Conservation (phyloP, 37 sponge, comb jelly and placozoan genomes). For the Bolinopsis microptera region DNA sequence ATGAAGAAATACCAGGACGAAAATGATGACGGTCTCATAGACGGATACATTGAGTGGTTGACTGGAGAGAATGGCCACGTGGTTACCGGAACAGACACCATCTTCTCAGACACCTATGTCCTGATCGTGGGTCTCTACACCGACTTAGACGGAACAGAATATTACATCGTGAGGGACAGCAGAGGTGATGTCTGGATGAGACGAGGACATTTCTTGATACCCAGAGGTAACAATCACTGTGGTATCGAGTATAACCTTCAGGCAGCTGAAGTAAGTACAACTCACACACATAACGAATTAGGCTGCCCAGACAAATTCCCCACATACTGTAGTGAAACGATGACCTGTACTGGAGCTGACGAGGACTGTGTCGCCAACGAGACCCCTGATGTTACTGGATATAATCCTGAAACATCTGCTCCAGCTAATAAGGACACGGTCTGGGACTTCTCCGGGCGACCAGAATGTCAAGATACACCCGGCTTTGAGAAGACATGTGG, state of each 20-base stretch:
- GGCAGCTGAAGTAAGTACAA: neutral
- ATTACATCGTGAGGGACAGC: slow-evolving; percentile 41
- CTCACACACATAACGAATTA: neutral
- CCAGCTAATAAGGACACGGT: neutral
- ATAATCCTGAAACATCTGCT: neutral
- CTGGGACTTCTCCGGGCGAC: neutral
- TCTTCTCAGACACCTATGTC: neutral
- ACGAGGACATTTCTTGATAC: slow-evolving; percentile 21
- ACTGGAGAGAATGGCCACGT: slow-evolving; percentile 47
- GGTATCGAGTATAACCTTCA: neutral
- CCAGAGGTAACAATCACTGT: neutral
- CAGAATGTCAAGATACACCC: neutral
- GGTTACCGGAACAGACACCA: neutral
- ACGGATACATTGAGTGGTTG: slow-evolving; percentile 31
- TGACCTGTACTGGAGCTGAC: neutral
- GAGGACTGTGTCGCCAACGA: neutral
- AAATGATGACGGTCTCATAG: neutral
- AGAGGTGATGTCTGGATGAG: slow-evolving; percentile 47
- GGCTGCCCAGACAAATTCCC: neutral
- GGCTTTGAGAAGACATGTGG: neutral
- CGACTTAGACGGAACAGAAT: neutral
- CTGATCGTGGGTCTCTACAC: slow-evolving; percentile 5
- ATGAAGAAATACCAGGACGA: slow-evolving; percentile 30
- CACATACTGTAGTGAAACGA: neutral
- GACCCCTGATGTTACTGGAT: neutral